These are phyloP conservation scores for Scolopax rusticola DNA, from an alignment of 2,797 vertebrate genomes.

Conservation along the genomic window DNA sequence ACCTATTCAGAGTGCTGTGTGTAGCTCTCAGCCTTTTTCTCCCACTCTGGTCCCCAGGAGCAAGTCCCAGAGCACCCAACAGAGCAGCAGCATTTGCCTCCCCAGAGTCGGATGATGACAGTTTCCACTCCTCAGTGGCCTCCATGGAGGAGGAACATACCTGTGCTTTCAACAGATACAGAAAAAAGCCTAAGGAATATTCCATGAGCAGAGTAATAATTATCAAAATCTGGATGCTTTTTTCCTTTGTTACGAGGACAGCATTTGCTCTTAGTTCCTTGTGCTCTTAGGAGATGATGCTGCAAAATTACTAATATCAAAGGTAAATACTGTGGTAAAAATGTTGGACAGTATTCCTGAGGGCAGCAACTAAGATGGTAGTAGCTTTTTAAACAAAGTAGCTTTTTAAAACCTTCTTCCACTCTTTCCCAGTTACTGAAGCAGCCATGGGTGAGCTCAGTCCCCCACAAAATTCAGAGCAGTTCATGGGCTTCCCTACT, in stretches of 20 bases:
- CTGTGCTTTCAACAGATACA: background rate
- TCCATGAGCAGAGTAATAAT: background rate
- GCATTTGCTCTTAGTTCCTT: background rate
- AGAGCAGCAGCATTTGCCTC: background rate
- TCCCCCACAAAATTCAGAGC: background rate
- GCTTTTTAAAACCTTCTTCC: background rate
- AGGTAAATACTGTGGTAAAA: background rate
- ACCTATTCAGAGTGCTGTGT: background rate
- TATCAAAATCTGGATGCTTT: background rate
- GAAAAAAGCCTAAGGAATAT: background rate
- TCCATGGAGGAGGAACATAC: background rate
- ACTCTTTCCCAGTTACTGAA: background rate
- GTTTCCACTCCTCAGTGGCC: background rate
- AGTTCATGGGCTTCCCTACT: background rate
- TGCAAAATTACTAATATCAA: background rate
- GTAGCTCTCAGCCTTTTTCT: background rate
- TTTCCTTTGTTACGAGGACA: background rate
- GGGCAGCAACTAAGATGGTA: background rate
- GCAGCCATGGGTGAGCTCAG: fast-evolving
- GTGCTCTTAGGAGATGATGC: background rate
- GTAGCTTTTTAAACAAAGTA: no score
- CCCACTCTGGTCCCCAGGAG: background rate
- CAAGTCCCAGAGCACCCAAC: fast-evolving
- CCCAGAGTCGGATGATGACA: no score
- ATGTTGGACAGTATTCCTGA: background rate